Percentiles rank a stretch among this genome's conserved stretches.
These are phyloP conservation scores for Glossophaga mutica DNA, from an alignment of 2,797 vertebrate species.

Conservation along the genomic window DNA sequence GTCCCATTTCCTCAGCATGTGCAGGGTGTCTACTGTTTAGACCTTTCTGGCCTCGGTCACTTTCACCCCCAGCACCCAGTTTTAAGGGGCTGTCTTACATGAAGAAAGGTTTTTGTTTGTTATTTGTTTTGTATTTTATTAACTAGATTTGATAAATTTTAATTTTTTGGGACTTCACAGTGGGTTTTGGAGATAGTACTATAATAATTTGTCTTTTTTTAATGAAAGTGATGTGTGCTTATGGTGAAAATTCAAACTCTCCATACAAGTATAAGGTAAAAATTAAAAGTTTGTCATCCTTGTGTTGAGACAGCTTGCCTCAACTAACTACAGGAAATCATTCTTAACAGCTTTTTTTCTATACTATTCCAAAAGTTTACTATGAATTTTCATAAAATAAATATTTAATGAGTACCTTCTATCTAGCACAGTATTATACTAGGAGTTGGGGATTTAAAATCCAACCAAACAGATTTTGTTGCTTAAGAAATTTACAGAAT, in stretches of 20 bases:
- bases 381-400: conserved; percentile 2
- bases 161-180: background rate
- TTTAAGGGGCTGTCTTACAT: background rate
- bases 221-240: background rate
- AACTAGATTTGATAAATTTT: background rate
- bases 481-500: background rate
- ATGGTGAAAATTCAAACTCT: background rate
- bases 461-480: background rate
- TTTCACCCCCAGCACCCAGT: background rate
- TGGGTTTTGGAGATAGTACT: background rate
- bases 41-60: background rate
- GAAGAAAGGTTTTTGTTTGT: background rate
- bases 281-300: background rate
- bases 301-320: background rate
- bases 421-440: background rate
- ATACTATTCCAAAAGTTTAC: background rate
- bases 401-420: background rate
- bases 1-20: background rate
- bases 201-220: background rate
- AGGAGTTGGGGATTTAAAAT: background rate
- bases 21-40: background rate
- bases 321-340: background rate
- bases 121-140: background rate
- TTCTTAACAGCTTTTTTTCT: background rate
- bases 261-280: background rate